Percentiles rank a stretch among this genome's conserved stretches.
Evolutionary conservation across 2,113 vertebrate species (phyloP).

Genomic region (Brachionichthys hirsutus): DNA sequence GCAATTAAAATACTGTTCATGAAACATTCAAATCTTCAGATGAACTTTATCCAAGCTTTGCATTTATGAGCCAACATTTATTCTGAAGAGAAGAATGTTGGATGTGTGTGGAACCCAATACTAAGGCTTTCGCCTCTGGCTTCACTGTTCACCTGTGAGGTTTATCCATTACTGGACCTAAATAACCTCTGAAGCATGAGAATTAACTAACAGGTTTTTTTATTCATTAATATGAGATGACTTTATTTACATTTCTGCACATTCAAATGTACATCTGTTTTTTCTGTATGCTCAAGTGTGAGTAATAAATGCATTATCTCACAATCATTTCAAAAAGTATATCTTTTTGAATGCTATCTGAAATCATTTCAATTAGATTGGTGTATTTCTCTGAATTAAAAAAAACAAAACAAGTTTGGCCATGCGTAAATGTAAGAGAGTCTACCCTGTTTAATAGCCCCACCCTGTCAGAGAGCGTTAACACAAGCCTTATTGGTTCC

Average conservation of each 20-base stretch:
- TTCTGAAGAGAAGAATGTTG: slow-evolving; percentile 3
- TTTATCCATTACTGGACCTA: slow-evolving; percentile 24
- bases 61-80: slow-evolving; percentile 1
- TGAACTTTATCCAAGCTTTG: slow-evolving; percentile 2
- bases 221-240: not conserved
- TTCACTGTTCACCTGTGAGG: slow-evolving; percentile 23
- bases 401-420: slow-evolving; percentile 18
- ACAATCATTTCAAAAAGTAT: too few relatives aligned
- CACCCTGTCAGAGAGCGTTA: slow-evolving; percentile 74
- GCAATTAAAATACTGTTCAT: slow-evolving; percentile 32
- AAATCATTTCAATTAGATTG: slow-evolving; percentile 12
- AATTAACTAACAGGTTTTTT: slow-evolving; percentile 30
- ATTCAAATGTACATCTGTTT: not conserved
- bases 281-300: not conserved
- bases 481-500: slow-evolving; percentile 82
- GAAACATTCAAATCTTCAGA: slow-evolving; percentile 44
- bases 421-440: slow-evolving; percentile 50
- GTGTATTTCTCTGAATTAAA: slow-evolving; percentile 27
- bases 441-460: slow-evolving; percentile 64
- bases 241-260: not conserved
- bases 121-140: slow-evolving; percentile 1
- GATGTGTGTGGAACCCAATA: slow-evolving; percentile 24
- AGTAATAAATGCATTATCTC: slow-evolving; percentile 5
- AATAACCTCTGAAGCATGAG: not conserved
- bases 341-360: slow-evolving; percentile 4